Conservation (phyloP, 2,113 vertebrate genomes). For the Maccullochella peelii region DNA sequence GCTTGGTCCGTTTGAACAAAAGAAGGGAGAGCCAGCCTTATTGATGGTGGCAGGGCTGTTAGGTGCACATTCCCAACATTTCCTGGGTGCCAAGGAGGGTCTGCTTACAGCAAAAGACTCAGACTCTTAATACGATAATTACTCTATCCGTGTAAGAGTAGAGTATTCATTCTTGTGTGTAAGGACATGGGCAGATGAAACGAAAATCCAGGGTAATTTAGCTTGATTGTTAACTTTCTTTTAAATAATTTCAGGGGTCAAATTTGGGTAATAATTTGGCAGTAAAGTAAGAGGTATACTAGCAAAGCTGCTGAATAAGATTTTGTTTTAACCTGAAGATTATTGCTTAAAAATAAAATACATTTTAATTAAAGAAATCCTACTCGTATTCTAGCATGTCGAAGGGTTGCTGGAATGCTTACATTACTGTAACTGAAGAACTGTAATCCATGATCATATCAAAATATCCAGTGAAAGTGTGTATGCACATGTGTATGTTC, state of each 20-base stretch:
- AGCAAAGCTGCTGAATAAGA: not conserved
- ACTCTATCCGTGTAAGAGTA: not conserved
- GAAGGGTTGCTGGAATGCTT: not conserved
- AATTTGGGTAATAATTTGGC: not conserved
- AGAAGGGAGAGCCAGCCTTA: slow-evolving; percentile 13
- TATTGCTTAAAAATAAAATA: not conserved
- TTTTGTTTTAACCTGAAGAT: not conserved
- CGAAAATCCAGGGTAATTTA: not conserved
- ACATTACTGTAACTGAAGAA: not conserved
- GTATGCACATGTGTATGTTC: not conserved
- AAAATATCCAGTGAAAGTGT: not conserved
- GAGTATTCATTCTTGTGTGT: not conserved
- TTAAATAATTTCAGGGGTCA: not conserved
- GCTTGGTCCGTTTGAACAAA: slow-evolving; percentile 25
- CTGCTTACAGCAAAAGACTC: not conserved
- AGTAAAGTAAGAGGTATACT: not conserved
- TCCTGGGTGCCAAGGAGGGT: slow-evolving; percentile 6
- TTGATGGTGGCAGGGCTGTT: slow-evolving; percentile 38
- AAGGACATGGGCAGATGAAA: not conserved
- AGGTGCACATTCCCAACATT: slow-evolving; percentile 51
- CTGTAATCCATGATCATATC: no score
- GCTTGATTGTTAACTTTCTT: not conserved
- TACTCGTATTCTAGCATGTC: not conserved
- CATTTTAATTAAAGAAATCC: not conserved
- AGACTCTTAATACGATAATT: slow-evolving; percentile 11